Base-by-base conservation (phyloP, 2,113 vertebrate genomes). In the Oreochromis spilurus region DNA sequence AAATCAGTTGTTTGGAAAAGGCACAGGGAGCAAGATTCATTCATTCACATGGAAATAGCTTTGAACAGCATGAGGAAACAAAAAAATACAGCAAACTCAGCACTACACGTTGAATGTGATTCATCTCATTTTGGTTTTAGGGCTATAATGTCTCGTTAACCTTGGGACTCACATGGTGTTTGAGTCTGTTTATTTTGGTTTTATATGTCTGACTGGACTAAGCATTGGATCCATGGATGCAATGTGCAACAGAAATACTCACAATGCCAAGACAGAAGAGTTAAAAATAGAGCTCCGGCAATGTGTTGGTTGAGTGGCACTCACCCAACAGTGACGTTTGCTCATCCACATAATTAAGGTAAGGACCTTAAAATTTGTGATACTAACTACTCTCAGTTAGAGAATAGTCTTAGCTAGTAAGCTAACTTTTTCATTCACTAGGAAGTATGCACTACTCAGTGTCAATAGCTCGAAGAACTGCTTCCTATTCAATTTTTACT, bases 11-110 rank as follows among this genome's bases (percentile, higher is more conserved):
- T 80, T 67, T 58, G 26, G 45, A 85, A 17, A 40, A 82, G 48
- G 65, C 19, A 24, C 62, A 11, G 50, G 21, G 58, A 84, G 48
- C 14, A 77, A 24, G 62, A 65, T 78, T 93, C 48, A 78, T 65
- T 82, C 80, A 86, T 90, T 89, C 54, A 89, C 14, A 90, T 85
- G 88, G 53, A 92, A 86, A 89, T 83, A 4, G 2, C 5, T 21
- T 53, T 17, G 70, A 29, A 11, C 4, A 72, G 31, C 85, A 58
- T 2, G 55, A 65, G 43, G 53, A 45, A 65, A 24, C 21, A 24
- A 26, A 45, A 45, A 19, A 26, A n/a, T 26, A 21, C 16, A 31
- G 45, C 70, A 50, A 31, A 50, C 45, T 77, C 72, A 52, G 24
- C 43, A 77, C 40, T 77, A 9, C 5, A 57, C 12, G 8, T 8